These are phyloP conservation scores for Philaethria dido DNA, from an alignment of 2,888 invertebrate species.

Conservation along the genomic window DNA sequence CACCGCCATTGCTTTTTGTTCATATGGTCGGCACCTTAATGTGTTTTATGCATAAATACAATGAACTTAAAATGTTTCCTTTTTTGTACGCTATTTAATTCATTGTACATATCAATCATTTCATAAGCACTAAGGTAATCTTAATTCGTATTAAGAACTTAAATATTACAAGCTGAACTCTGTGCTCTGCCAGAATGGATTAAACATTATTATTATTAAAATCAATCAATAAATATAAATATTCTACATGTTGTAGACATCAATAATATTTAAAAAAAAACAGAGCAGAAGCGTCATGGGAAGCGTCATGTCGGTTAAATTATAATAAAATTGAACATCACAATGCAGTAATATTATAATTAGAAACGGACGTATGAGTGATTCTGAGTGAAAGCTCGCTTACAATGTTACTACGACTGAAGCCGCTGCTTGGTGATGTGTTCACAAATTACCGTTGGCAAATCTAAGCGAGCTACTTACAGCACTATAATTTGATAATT, in stretches of 20 bases:
- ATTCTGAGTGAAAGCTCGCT: slow-evolving; percentile 15
- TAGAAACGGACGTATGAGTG: slow-evolving; percentile 1
- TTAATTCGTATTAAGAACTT: no score
- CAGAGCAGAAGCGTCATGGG: no score
- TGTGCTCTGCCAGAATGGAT: no score
- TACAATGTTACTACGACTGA: slow-evolving; percentile 26
- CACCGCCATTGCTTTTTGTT: slow-evolving; percentile 45
- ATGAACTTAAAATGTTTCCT: neutral
- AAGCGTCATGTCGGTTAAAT: neutral
- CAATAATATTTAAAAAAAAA: no score
- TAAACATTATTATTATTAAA: no score
- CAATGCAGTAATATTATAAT: neutral
- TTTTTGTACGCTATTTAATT: neutral
- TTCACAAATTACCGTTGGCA: slow-evolving; percentile 44
- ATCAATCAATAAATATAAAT: no score
- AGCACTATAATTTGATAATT: slow-evolving; percentile 52
- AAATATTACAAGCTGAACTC: no score
- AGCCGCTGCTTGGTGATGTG: slow-evolving; percentile 36
- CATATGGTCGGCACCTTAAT: slow-evolving; percentile 33
- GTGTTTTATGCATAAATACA: slow-evolving; percentile 23
- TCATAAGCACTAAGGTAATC: no score
- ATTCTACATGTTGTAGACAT: no score
- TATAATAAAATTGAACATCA: neutral
- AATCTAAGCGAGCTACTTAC: slow-evolving; percentile 26
- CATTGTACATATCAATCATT: no score